phyloP scores from a whole-genome alignment of 2,888 invertebrate genomes.

The Pardosa pseudoannulata region DNA sequence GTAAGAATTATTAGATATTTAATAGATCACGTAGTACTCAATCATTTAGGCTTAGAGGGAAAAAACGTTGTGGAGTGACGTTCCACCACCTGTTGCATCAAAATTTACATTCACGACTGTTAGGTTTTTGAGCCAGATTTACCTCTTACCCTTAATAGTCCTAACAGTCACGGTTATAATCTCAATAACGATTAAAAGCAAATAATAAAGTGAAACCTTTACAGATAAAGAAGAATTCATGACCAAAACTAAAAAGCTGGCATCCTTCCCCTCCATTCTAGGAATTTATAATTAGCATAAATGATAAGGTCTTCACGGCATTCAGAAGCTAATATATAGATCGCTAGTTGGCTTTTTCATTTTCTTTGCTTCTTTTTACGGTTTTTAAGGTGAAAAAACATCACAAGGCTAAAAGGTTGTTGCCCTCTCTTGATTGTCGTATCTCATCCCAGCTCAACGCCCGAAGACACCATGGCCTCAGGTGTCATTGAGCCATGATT shows the following conservation, averaged over 20 bases:
- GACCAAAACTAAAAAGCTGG: neutral
- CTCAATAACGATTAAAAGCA: neutral
- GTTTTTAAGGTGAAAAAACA: neutral
- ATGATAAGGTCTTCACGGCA: neutral
- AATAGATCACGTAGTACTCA: no score
- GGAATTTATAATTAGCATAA: neutral
- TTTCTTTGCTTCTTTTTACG: no score
- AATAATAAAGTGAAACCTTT: neutral
- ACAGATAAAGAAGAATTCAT: neutral
- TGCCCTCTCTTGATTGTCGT: neutral
- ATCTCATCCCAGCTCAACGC: slow-evolving; percentile 18
- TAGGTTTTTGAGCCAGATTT: no score
- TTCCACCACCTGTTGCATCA: no score
- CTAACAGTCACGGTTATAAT: neutral
- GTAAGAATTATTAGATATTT: no score
- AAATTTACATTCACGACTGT: no score
- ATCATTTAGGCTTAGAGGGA: no score
- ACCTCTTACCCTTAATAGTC: no score
- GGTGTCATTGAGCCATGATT: slow-evolving; percentile 11
- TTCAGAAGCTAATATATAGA: neutral
- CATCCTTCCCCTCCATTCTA: neutral
- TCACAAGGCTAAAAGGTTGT: neutral
- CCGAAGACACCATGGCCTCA: slow-evolving; percentile 8
- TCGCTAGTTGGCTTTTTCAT: no score
- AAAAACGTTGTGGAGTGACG: no score